Base-by-base conservation (phyloP, 2,797 vertebrate species). In the Oreochromis mossambicus region DNA sequence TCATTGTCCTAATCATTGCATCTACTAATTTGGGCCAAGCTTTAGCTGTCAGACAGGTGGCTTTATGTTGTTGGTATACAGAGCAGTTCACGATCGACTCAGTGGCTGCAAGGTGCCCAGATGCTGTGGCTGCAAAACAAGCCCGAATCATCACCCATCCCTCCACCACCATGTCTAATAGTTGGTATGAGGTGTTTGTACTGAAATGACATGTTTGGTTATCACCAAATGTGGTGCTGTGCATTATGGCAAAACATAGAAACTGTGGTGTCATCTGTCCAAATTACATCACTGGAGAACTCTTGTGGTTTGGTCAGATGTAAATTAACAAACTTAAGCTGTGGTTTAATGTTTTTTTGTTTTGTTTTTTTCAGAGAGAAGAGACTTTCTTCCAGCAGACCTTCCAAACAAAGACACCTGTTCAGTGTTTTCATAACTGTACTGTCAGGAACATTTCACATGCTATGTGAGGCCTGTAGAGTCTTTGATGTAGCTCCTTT, bases 1-100 rank as follows among this genome's bases (percentile, higher is more conserved):
- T 70, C 66, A 46, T 43, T 70, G 38, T 70, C 63, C 36, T 43
- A 63, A 63, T 63, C 32, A 41, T 68, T 68, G 12, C 19, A 68
- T 68, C 36, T 9, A 41, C n/a, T 41, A 68, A 43, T 68, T 43
- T 68, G n/a, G 36, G 36, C 63, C 36, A 43, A 24, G n/a, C 41
- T 43, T 68, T 68, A 68, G n/a, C 34, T 66, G 12, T 41, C 34
- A 38, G 61, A 66, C 61, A 66, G 63, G 21, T 41, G n/a, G 36
- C n/a, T 38, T 68, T 7, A 43, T 21, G 8, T 68, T 68, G 13
- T 43, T 68, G 63, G 0, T 70, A 70, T 26, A 70, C 0, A 26
- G 38, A 70, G 38, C 21, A 26, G 14, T 70, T 46, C 6, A 46
- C 4, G 0, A 11, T 70, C 21, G 4, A 70, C 2, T 46, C 21